These are phyloP conservation scores for Pterocles gutturalis DNA, from an alignment of 2,113 vertebrate species.

Conservation along the genomic window DNA sequence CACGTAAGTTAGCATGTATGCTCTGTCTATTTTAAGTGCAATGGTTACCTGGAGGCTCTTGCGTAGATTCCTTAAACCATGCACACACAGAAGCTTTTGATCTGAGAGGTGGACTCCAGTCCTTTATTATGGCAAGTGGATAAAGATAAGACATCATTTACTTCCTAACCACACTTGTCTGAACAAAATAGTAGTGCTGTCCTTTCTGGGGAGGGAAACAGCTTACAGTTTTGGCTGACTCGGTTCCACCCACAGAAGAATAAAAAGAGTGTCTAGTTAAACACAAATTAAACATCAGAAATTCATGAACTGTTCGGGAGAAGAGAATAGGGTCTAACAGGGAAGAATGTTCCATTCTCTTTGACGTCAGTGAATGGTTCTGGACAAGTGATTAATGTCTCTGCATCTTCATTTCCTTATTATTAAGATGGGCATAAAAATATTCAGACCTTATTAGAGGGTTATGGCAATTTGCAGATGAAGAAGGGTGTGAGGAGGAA, in stretches of 20 bases:
- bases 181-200: neutral
- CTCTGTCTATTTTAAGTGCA: neutral
- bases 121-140: neutral
- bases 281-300: conserved; percentile 11
- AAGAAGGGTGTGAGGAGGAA: neutral
- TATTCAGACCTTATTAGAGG: neutral
- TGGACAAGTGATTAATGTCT: neutral
- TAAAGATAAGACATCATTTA: neutral
- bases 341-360: neutral
- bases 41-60: neutral
- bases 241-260: conserved; percentile 6
- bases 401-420: neutral
- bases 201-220: neutral
- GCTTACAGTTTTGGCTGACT: conserved; percentile 21
- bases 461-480: neutral
- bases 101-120: neutral
- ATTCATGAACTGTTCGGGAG: neutral
- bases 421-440: neutral
- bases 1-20: neutral
- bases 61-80: neutral
- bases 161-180: neutral
- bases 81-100: neutral
- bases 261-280: conserved; percentile 8
- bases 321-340: neutral
- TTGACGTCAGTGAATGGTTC: neutral